Base-by-base conservation (phyloP, 1,140 invertebrate genomes). In the Drosophila nigrodunni region DNA sequence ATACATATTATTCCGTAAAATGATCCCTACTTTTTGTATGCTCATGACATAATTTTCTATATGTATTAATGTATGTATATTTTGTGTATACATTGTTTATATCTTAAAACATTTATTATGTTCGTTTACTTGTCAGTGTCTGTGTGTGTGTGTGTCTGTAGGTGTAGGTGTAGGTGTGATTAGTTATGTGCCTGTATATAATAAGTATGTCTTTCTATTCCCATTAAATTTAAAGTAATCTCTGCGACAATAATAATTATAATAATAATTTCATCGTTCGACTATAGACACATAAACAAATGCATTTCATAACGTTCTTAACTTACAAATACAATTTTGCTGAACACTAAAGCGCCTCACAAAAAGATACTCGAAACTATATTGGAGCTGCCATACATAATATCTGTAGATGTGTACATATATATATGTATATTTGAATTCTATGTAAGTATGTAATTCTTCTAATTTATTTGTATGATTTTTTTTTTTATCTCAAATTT, bases 1-100 rank as follows among this genome's bases (percentile, higher is more conserved):
- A 39, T 72, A 55, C 73, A 72, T 67, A 78, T 76, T 77, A 75
- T 87, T 89, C 82, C 83, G 82, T 91, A 89, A 90, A 91, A 87
- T 91, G 89, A 83, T 91, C 85, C 85, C 85, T 91, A 91, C 89
- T 89, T 86, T 91, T 89, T 88, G 78, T 90, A 90, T 90, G 86
- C 81, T 90, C 80, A 82, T 87, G 82, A 88, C 88, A 81, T 88
- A 88, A 75, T 82, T 88, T 78, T 77, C 81, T 82, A 80, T 82
- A 76, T 89, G 73, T 90, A 77, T 87, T 66, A 90, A 69, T 78
- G 59, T 78, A 47, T 85, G 69, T 79, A 73, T 30, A 30, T 77
- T 55, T 88, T 77, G 62, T 86, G 68, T 88, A 82, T 87, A 82
- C 82, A 83, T 87, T 76, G 15, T 85, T 61, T 52, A 82, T 82